Evolutionary conservation across 2,113 vertebrate genomes (phyloP), one percentile per base, ranked within the genome.

Genomic region (Nipponia nippon): DNA sequence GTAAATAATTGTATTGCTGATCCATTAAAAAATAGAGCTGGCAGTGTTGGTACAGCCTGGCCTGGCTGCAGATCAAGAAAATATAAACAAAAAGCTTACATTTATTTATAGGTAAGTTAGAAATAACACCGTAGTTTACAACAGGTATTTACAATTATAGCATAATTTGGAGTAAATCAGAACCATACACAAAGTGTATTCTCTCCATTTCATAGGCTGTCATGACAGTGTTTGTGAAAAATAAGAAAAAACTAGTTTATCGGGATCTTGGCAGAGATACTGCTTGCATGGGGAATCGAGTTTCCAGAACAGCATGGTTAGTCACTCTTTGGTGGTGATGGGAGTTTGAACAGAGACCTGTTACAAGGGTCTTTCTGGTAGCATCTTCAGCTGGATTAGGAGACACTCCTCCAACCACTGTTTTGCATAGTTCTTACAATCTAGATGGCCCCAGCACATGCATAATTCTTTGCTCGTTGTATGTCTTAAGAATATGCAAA

Each of bases 241-340:
- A 56, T 17, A 38, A 87, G 23, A 46, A 83, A 91, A 88, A 18
- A 2, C 1, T 8, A 20, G 6, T 53, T 49, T 75, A 36, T 46
- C 36, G 12, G 6, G 4, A 81, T 67, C 13, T 90, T 88, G 47
- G 15, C 25, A 67, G 22, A 59, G 7, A 3, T 44, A 29, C 13
- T 76, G 7, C 16, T 47, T 52, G 7, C 13, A n/a, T 30, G 0
- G 10, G 8, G 12, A 86, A 47, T 10, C 1, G 1, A n/a, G 11
- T 59, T 9, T 47, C 32, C 16, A 71, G 30, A 83, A 46, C 19
- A 59, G 3, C 14, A 50, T 47, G 21, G 4, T 46, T 80, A 14
- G 1, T 47, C 27, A 67, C 4, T 49, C 16, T 71, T 66, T 32
- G 38, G 7, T 67, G 11, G 4, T 26, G 13, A 40, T 52, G 27